These are phyloP conservation scores for Magallana gigas DNA, from an alignment of 1,140 invertebrate species.

Conservation along the genomic window DNA sequence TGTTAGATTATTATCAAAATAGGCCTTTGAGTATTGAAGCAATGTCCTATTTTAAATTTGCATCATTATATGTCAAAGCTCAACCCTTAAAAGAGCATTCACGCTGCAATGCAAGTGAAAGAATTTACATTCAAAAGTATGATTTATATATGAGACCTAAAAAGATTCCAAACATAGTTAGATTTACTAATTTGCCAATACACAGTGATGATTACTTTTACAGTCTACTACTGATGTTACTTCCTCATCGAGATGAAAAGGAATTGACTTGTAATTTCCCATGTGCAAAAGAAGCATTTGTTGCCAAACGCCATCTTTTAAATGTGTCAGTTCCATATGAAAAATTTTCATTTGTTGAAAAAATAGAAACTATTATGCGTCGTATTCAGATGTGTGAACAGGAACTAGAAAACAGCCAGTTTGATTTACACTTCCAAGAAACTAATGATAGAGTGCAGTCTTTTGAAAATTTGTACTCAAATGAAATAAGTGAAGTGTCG, in stretches of 20 bases:
- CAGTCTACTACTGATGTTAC: slow-evolving; percentile 55
- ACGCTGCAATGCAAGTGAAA: neutral
- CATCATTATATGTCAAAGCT: slow-evolving; percentile 44
- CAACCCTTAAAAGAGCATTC: neutral
- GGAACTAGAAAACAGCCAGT: neutral
- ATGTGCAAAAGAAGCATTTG: slow-evolving; percentile 47
- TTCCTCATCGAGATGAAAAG: slow-evolving; percentile 49
- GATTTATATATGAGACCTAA: slow-evolving; percentile 47
- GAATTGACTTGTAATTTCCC: slow-evolving; percentile 37
- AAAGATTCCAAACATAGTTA: slow-evolving; percentile 43
- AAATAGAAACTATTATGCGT: slow-evolving; percentile 56
- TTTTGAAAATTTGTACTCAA: no score
- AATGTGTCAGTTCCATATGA: slow-evolving; percentile 41
- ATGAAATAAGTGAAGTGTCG: neutral
- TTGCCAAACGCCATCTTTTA: slow-evolving; percentile 42
- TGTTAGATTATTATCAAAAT: slow-evolving; percentile 53
- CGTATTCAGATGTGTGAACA: slow-evolving; percentile 37
- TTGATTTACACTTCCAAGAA: neutral
- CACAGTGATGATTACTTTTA: slow-evolving; percentile 62
- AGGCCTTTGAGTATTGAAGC: slow-evolving; percentile 37
- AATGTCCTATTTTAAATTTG: slow-evolving; percentile 51
- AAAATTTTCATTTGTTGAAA: slow-evolving; percentile 38
- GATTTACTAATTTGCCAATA: slow-evolving; percentile 53
- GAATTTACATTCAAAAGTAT: slow-evolving; percentile 33
- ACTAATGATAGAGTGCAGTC: neutral